phyloP scores from a whole-genome alignment of 2,797 vertebrate species.

The Triplophysa bombifrons region DNA sequence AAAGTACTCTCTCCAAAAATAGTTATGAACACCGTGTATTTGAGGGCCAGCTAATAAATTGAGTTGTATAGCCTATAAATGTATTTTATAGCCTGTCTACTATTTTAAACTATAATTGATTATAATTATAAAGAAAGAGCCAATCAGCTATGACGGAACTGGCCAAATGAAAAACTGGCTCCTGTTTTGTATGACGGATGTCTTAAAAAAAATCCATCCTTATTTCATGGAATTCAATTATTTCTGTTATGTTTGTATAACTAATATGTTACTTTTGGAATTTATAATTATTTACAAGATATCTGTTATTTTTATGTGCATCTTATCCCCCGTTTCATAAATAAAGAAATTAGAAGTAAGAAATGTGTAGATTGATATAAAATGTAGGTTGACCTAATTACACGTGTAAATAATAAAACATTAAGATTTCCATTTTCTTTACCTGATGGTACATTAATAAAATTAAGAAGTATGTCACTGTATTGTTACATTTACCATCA shows the following conservation, averaged over 20 bases:
- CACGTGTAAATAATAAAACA: too few relatives aligned
- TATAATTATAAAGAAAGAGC: not conserved
- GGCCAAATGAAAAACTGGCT: not conserved
- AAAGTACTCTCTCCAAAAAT: constrained; percentile 45
- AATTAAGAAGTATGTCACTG: not conserved
- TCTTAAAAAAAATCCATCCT: not conserved
- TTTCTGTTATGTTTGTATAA: not conserved
- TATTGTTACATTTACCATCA: constrained; percentile 55
- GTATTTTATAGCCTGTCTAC: not conserved
- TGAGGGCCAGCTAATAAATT: not conserved
- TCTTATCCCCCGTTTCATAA: too few relatives aligned
- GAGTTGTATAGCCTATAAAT: not conserved
- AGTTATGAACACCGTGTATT: not conserved
- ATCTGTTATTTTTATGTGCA: not conserved
- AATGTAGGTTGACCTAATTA: too few relatives aligned
- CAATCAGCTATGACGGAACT: not conserved
- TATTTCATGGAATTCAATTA: not conserved
- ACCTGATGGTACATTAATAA: too few relatives aligned
- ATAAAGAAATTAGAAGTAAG: too few relatives aligned
- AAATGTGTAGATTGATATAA: too few relatives aligned
- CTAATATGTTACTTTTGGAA: not conserved
- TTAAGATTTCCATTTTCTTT: too few relatives aligned
- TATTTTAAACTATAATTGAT: not conserved
- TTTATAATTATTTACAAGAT: not conserved
- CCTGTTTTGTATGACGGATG: not conserved